Evolutionary conservation across 2,113 vertebrate species (phyloP).

Genomic region (Gnathochromis pfefferi): DNA sequence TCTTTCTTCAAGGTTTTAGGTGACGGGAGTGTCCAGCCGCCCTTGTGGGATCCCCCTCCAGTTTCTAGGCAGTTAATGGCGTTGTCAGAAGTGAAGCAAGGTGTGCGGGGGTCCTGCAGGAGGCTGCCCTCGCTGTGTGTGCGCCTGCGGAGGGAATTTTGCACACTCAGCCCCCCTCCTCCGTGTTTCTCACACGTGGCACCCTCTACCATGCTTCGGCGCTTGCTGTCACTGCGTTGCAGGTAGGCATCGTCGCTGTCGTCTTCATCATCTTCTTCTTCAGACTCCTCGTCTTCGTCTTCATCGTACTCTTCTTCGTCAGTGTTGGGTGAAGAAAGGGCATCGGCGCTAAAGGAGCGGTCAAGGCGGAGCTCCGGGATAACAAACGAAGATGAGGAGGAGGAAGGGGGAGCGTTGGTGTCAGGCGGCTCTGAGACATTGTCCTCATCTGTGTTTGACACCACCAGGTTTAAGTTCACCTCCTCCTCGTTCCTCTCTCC

Average conservation of each 20-base stretch:
- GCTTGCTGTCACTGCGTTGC: slow-evolving; percentile 75
- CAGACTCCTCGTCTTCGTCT: slow-evolving; percentile 73
- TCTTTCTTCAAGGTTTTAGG: slow-evolving; percentile 92
- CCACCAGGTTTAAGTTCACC: slow-evolving; percentile 16
- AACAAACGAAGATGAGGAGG: slow-evolving; percentile 75
- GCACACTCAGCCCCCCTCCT: slow-evolving; percentile 76
- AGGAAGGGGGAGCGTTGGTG: slow-evolving; percentile 68
- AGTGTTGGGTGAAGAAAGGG: slow-evolving; percentile 57
- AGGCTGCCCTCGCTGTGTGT: slow-evolving; percentile 96
- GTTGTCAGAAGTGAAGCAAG: slow-evolving; percentile 90
- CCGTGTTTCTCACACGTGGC: slow-evolving; percentile 73
- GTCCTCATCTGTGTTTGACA: slow-evolving; percentile 55
- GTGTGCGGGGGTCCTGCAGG: slow-evolving; percentile 81
- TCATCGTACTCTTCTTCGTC: slow-evolving; percentile 78
- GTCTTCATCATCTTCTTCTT: slow-evolving; percentile 77
- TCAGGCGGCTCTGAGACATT: slow-evolving; percentile 63
- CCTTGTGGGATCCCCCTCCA: slow-evolving; percentile 25
- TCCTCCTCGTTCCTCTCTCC: slow-evolving; percentile 26
- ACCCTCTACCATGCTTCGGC: slow-evolving; percentile 88
- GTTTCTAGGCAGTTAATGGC: slow-evolving; percentile 84
- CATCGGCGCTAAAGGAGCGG: slow-evolving; percentile 77
- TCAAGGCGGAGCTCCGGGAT: slow-evolving; percentile 88
- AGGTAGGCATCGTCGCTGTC: slow-evolving; percentile 80
- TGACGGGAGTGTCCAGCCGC: slow-evolving; percentile 83
- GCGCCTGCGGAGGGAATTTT: slow-evolving; percentile 86